Evolutionary conservation across 1,140 invertebrate species (phyloP), one percentile per base, ranked within the genome.

Genomic region (Tenebrio molitor): DNA sequence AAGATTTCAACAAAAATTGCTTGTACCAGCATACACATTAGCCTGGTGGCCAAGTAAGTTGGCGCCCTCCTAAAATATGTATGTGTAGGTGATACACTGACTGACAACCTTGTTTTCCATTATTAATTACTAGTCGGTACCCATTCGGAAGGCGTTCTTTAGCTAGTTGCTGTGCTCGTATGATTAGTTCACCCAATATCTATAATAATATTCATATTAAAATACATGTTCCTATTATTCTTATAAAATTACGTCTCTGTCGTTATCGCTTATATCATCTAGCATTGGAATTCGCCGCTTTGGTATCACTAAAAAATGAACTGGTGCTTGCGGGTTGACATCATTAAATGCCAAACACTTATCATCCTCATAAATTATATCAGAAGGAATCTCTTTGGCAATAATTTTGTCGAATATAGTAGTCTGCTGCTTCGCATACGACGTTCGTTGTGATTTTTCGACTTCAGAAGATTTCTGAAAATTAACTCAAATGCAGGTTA

Each of bases 221-320:
- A 10, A 34, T 3, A 64, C 19, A 16, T 70, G 21, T n/a, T n/a
- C n/a, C n/a, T n/a, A 42, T 17, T 71, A 50, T 65, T 12, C 39
- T 15, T 7, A 14, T 4, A 69, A 46, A 74, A 25, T 62, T 82
- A 87, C 87, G 69, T 87, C 83, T 74, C 86, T 69, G 76, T 84
- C 81, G 23, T 58, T 23, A 16, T 72, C 67, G 21, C 65, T 65
- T 29, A 72, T 36, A 50, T 76, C 76, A 75, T 82, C 81, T 3
- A 82, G 63, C 74, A 79, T 80, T 2, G 81, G 70, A 68, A 83
- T 84, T 65, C 75, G 64, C 63, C 73, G 77, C 76, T 91, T 93
- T 0, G 94, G 94, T 80, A 96, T 93, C 0, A 96, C 92, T 0
- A 96, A 83, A 81, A 99, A 98, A 84, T 99, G 98, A 0, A 91